Base-by-base conservation (phyloP, 2,797 vertebrate species). In the Cyprinodon diabolis region DNA sequence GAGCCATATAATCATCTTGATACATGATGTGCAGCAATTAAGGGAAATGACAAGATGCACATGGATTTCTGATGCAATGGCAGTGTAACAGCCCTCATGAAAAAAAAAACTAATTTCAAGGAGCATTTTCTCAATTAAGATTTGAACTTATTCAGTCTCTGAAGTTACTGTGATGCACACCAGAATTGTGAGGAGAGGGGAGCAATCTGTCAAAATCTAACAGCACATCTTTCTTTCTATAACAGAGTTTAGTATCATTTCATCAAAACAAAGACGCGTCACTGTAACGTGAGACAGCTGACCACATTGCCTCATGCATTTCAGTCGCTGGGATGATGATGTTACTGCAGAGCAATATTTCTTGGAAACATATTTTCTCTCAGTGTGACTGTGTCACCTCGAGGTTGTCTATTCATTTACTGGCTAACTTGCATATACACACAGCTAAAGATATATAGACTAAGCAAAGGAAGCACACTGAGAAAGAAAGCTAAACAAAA, bases 401-500 rank as follows among this genome's bases (percentile, higher is more conserved):
- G n/a, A 79, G 25, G 56, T 35, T 40, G 58, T 74, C 43, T 45
- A 12, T 23, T 66, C 51, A 74, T 74, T 82, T 81, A 55, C 75
- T 68, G 69, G 85, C 69, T 72, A 43, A 63, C 30, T 54, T 19
- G 25, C 69, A 76, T 57, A 65, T 23, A 71, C 66, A 80, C 35
- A 78, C 63, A 79, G 68, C 57, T 66, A 75, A 58, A 75, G 47
- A 49, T 55, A 25, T 54, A 83, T 55, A 75, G 30, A 72, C 37
- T 45, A 70, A 85, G 66, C 3, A 17, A 58, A 65, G 55, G 66
- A 84, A 77, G 72, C 73, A 68, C 43, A 76, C 67, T 58, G 69
- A 76, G 81, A 19, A 21, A 67, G 48, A 72, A 67, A 79, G 84
- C 86, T 69, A 75, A 89, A 88, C 79, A 84, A 82, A 80, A 73